These are phyloP conservation scores for Podarcis muralis DNA, from an alignment of 2,113 vertebrate genomes.

Conservation along the genomic window DNA sequence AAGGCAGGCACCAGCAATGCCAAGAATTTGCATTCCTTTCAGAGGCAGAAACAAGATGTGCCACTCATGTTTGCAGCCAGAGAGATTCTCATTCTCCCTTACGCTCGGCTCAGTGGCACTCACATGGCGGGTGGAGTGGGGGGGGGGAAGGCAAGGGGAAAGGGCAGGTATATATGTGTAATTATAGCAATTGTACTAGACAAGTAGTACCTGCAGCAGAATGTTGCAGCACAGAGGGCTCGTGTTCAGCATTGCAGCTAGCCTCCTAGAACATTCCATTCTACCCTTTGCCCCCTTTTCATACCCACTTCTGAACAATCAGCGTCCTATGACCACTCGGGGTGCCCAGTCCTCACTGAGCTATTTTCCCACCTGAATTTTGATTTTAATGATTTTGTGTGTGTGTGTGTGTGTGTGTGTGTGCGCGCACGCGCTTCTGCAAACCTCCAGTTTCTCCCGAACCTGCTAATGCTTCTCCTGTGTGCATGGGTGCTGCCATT, in stretches of 20 bases:
- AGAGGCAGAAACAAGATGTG: conserved; percentile 39
- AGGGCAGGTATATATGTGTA: neutral
- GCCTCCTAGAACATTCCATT: neutral
- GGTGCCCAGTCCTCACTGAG: neutral
- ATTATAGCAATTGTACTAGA: neutral
- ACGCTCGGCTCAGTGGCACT: neutral
- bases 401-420: too few relatives aligned
- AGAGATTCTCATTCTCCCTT: conserved; percentile 29
- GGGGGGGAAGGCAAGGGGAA: neutral
- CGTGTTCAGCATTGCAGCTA: neutral
- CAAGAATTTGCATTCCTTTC: conserved; percentile 66
- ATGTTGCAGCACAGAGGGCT: neutral
- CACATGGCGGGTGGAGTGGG: neutral
- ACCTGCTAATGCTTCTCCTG: neutral
- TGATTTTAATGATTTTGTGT: neutral
- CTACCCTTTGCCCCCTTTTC: neutral
- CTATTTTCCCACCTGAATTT: neutral
- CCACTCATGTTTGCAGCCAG: conserved; percentile 28
- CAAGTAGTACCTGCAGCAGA: neutral
- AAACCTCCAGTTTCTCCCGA: neutral
- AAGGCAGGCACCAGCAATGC: conserved; percentile 41
- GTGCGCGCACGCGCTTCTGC: neutral
- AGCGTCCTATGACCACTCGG: neutral
- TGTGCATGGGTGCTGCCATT: neutral
- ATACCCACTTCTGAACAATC: neutral